Percentiles rank a stretch among this genome's conserved stretches.
These are phyloP conservation scores for Caradrina kadenii DNA, from an alignment of 2,888 invertebrate genomes.

Conservation along the genomic window DNA sequence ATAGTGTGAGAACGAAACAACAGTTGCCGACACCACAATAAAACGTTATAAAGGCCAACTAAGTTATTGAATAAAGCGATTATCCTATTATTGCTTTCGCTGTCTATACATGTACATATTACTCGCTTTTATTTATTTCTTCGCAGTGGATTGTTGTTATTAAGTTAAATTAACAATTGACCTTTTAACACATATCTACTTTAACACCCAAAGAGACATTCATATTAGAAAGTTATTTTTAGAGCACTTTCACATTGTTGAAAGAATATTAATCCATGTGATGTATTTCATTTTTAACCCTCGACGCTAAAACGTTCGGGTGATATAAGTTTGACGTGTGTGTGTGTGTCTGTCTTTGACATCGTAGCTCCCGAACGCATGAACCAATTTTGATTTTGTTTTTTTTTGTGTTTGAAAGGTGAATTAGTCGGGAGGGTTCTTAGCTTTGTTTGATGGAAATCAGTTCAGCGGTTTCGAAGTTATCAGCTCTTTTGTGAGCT, in stretches of 20 bases:
- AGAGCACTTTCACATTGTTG: neutral
- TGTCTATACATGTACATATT: neutral
- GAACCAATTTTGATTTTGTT: too few relatives aligned
- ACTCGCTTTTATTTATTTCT: neutral
- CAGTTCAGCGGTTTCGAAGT: too few relatives aligned
- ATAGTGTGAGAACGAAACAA: conserved; percentile 12
- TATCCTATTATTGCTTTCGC: conserved; percentile 4
- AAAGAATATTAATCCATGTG: neutral
- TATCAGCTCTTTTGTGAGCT: too few relatives aligned
- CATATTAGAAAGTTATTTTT: too few relatives aligned
- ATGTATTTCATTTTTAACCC: neutral
- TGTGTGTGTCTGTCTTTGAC: too few relatives aligned
- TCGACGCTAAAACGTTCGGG: too few relatives aligned
- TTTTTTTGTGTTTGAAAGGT: too few relatives aligned
- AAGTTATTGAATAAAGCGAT: conserved; percentile 27
- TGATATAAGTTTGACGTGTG: too few relatives aligned
- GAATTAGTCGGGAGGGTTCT: too few relatives aligned
- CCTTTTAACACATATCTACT: neutral
- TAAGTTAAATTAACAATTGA: neutral
- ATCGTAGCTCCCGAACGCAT: too few relatives aligned
- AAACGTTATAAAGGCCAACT: conserved; percentile 6
- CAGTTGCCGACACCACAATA: conserved; percentile 14
- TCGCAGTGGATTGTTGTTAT: neutral
- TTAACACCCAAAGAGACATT: neutral
- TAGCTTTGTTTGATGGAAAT: too few relatives aligned